A percentile compares a stretch with the other conserved stretches of the same genome.
phyloP scores from a whole-genome alignment of 2,113 vertebrate species.

The Todiramphus chloris region DNA sequence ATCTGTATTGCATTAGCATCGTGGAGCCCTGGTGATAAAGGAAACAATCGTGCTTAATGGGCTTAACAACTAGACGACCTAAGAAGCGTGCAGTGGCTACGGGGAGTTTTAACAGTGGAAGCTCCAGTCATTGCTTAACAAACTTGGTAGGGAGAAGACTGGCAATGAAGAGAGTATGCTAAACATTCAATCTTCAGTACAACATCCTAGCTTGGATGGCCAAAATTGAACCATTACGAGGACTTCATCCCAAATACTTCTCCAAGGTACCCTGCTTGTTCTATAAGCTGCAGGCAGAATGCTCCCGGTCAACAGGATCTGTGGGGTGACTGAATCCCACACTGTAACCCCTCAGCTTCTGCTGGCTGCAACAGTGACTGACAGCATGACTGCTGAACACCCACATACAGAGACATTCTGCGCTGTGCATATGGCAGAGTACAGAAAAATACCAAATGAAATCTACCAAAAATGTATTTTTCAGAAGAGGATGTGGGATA shows the following conservation, averaged over 20 bases:
- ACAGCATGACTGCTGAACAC: conserved; percentile 33
- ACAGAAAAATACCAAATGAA: background rate
- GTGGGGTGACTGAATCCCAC: background rate
- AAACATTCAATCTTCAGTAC: rapidly evolving
- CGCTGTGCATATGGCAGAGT: background rate
- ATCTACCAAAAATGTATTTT: background rate
- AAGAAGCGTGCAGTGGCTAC: background rate
- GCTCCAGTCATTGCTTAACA: background rate
- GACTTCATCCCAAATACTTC: background rate
- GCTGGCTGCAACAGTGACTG: conserved; percentile 30
- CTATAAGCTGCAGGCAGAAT: background rate
- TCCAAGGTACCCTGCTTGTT: rapidly evolving
- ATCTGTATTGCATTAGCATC: background rate
- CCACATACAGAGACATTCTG: background rate
- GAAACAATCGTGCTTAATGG: background rate
- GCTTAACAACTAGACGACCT: rapidly evolving
- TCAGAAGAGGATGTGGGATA: background rate
- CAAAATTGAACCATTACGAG: rapidly evolving
- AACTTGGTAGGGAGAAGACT: background rate
- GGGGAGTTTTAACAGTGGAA: background rate
- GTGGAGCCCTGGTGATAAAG: background rate
- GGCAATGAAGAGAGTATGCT: background rate
- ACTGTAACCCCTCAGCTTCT: background rate
- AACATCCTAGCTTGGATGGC: background rate
- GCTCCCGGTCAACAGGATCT: background rate